A percentile compares a stretch with the other conserved stretches of the same genome.
phyloP scores from a whole-genome alignment of 2,797 vertebrate species.

The Rhinogobio ventralis region DNA sequence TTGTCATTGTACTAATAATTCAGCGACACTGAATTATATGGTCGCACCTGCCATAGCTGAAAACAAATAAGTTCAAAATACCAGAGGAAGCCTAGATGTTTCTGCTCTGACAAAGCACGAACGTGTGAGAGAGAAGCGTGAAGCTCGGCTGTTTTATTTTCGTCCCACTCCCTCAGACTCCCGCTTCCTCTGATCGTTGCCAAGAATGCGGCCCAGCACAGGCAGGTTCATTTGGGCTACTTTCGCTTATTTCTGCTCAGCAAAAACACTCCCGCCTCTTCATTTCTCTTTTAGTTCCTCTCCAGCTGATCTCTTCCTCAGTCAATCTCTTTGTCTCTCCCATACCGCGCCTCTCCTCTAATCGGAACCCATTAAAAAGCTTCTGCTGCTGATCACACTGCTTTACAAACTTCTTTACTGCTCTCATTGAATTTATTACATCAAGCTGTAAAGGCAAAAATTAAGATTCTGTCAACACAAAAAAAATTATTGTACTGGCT shows the following conservation, averaged over 20 bases:
- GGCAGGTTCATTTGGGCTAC: conserved; percentile 40
- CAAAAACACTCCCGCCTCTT: conserved; percentile 41
- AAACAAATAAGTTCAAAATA: background rate
- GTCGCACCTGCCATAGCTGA: background rate
- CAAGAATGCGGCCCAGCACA: conserved; percentile 49
- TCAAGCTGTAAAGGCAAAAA: background rate
- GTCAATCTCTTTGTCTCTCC: background rate
- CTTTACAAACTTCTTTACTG: background rate
- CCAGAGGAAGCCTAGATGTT: background rate
- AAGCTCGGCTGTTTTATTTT: conserved; percentile 36
- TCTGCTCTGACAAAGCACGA: conserved; percentile 1
- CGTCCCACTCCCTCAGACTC: conserved; percentile 32
- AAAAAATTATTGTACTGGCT: background rate
- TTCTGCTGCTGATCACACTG: background rate
- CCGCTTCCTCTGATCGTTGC: conserved; percentile 46
- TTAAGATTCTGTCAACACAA: background rate
- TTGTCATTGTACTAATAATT: conserved; percentile 26
- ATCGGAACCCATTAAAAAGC: conserved; percentile 2
- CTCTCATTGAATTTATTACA: background rate
- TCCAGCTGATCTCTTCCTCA: conserved; percentile 45
- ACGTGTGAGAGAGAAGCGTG: conserved; percentile 10
- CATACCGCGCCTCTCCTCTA: conserved; percentile 24
- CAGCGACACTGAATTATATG: background rate
- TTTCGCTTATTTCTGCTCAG: conserved; percentile 51
- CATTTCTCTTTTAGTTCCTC: conserved; percentile 28